Evolutionary conservation across 2,113 vertebrate genomes (phyloP).

Genomic region (Oreocharis arfaki): DNA sequence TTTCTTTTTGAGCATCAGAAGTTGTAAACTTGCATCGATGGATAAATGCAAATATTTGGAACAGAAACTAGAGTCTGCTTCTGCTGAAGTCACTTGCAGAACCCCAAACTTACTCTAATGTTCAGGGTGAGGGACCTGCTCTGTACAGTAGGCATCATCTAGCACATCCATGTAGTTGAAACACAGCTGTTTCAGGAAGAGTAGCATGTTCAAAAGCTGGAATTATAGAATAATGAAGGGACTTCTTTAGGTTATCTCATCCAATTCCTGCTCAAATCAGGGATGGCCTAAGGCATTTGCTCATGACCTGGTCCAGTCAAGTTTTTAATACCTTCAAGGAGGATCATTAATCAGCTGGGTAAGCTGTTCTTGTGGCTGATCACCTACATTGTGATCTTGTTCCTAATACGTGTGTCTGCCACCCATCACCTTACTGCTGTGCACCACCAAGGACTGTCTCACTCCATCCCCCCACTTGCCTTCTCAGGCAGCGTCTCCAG

Average conservation of each 20-base stretch:
- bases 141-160: not conserved
- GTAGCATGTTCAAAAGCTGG: not conserved
- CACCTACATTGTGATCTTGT: not conserved
- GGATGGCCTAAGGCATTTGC: not conserved
- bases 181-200: not conserved
- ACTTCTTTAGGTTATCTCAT: not conserved
- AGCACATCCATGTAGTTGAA: not conserved
- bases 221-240: not conserved
- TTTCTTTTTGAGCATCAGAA: not conserved
- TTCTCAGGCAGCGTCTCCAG: not conserved
- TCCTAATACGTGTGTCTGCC: not conserved
- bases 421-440: not conserved
- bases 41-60: not conserved
- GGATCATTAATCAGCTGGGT: not conserved
- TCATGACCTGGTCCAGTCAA: not conserved
- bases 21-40: not conserved
- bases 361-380: not conserved
- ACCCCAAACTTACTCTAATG: not conserved
- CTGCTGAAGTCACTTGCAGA: not conserved
- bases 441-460: not conserved
- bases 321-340: not conserved
- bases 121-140: not conserved
- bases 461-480: accelerated
- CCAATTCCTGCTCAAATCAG: not conserved
- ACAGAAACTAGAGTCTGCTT: not conserved